Evolutionary conservation across 2,797 vertebrate species (phyloP).

Genomic region (Poeciliopsis presidionis): DNA sequence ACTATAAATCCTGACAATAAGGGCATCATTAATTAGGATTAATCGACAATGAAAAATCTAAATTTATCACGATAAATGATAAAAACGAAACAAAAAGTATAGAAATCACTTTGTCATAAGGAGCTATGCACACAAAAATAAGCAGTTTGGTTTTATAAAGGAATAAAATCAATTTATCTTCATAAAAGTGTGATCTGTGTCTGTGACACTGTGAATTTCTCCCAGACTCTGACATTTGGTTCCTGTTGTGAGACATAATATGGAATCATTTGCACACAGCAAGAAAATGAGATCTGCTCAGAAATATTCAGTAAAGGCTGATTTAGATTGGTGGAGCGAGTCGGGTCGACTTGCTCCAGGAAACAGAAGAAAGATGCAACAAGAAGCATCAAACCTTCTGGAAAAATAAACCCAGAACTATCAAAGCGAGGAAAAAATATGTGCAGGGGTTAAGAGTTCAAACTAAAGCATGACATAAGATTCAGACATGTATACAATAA

Average conservation of each 20-base stretch:
- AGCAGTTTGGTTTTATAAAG: not conserved
- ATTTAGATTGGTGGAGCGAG: not conserved
- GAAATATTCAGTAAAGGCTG: not conserved
- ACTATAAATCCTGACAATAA: too few relatives aligned
- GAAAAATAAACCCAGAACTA: not conserved
- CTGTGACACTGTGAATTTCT: not conserved
- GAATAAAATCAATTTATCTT: not conserved
- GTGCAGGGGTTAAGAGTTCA: not conserved
- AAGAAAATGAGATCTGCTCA: not conserved
- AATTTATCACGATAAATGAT: too few relatives aligned
- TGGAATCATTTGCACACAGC: not conserved
- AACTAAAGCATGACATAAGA: not conserved
- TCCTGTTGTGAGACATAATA: not conserved
- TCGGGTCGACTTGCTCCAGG: not conserved
- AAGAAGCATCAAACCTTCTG: not conserved
- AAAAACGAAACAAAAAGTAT: too few relatives aligned
- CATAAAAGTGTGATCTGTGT: not conserved
- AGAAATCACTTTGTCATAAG: too few relatives aligned
- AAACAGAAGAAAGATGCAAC: not conserved
- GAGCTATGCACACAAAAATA: not conserved
- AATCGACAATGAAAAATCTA: too few relatives aligned
- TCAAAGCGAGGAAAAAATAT: not conserved
- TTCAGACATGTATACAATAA: not conserved
- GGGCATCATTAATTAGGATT: too few relatives aligned
- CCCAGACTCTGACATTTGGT: not conserved